Conservation (phyloP, 2,113 vertebrate species). For the human (Homo sapiens) region DNA sequence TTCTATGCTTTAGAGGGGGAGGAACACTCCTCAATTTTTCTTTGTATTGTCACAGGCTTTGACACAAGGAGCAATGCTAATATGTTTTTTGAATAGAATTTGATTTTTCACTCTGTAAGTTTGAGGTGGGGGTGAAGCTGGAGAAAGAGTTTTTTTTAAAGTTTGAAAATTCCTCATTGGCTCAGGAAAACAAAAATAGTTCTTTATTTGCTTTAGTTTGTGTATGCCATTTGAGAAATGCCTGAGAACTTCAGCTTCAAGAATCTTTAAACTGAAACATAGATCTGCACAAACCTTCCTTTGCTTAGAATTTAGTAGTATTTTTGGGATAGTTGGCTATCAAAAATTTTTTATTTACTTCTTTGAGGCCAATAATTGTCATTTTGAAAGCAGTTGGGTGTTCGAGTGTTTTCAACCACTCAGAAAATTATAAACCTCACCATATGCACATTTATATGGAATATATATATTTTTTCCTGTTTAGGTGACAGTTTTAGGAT, state of each 20-base stretch:
- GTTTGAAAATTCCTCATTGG: not conserved
- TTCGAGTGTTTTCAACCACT: constrained; percentile 61
- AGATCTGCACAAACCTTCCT: not conserved
- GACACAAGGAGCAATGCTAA: not conserved
- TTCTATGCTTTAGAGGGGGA: not conserved
- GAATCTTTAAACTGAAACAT: constrained; percentile 48
- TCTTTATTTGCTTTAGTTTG: constrained; percentile 17
- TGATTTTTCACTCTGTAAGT: not conserved
- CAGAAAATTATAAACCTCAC: constrained; percentile 69
- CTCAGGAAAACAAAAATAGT: constrained; percentile 36
- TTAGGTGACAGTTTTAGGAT: constrained; percentile 85
- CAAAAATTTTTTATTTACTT: constrained; percentile 67
- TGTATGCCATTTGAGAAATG: constrained; percentile 34
- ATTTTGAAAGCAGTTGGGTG: constrained; percentile 68
- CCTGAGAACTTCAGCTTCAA: not conserved
- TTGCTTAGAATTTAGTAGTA: not conserved
- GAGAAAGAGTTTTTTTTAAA: not conserved
- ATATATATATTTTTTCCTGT: constrained; percentile 77
- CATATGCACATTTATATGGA: constrained; percentile 52
- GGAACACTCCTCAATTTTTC: not conserved
- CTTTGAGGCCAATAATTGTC: constrained; percentile 66
- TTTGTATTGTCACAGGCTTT: not conserved
- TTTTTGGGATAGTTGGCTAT: constrained; percentile 40
- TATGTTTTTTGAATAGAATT: not conserved
- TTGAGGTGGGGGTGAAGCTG: not conserved